Evolutionary conservation across 2,797 vertebrate species (phyloP), one percentile per base, ranked within the genome.

Genomic region (Brachyalestes nurse): DNA sequence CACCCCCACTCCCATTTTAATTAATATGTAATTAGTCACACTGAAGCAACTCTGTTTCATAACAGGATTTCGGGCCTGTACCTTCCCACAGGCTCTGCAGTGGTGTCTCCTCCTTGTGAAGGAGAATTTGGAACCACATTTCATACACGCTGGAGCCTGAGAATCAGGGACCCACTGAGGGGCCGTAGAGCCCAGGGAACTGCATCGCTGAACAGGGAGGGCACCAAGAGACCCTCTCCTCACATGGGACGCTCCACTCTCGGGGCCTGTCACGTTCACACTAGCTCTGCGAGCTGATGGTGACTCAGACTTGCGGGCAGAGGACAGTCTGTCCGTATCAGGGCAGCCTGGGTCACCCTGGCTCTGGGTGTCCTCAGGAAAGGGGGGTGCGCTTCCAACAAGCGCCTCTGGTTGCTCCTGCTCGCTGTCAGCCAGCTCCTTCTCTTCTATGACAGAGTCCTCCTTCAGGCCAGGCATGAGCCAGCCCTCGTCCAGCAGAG

Each of bases 61-160:
- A 25, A 61, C 16, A 75, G 45, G 5, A 61, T 82, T 71, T 64
- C 21, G 5, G 17, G n/a, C 77, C 83, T 93, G 94, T 93, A 99
- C 97, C 97, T 98, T 98, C 64, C 97, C 97, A 88, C 97, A 99
- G 19, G 97, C 97, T 84, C 97, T 96, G 91, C 97, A 99, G 88
- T 99, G 97, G 88, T 99, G 97, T 85, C 97, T 96, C 88, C 97
- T 95, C 93, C 96, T 99, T 58, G 97, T 99, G 85, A 99, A 99
- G n/a, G 97, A 99, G 89, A 99, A 99, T 93, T 95, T 97, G 84
- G 95, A 93, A 87, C 97, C 95, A 77, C 97, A 99, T 92, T 97
- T 99, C 97, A 98, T 99, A 93, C 97, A 99, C 85, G 96, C 96
- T 85, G 96, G 96, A 21, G 97, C 97, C 89, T 99, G 96, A 84